phyloP scores from a whole-genome alignment of 1,140 invertebrate species.

The Agrypnia vestita region DNA sequence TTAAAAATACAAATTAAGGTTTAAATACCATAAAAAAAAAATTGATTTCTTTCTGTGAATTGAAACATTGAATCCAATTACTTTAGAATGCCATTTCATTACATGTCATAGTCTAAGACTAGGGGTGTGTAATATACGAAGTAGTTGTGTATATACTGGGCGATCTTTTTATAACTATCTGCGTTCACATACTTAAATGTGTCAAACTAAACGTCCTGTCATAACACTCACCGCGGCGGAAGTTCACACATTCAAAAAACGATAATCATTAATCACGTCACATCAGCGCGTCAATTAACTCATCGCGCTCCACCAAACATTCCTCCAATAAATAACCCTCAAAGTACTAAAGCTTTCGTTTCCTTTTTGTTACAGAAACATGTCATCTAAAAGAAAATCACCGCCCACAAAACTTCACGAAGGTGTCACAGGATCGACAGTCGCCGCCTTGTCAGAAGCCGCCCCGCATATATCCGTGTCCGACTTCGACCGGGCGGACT shows the following conservation, averaged over 20 bases:
- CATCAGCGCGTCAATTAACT: constrained; percentile 40
- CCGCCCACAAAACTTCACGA: constrained; percentile 92
- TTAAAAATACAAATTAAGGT: too few relatives aligned
- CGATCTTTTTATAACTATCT: constrained; percentile 6
- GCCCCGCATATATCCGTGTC: constrained; percentile 54
- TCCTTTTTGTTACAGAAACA: constrained; percentile 81
- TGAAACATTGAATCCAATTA: too few relatives aligned
- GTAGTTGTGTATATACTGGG: not conserved
- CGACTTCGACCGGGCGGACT: constrained; percentile 66
- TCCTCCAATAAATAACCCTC: constrained; percentile 14
- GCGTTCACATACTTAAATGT: constrained; percentile 4
- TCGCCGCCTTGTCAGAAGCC: constrained; percentile 65
- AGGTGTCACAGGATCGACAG: constrained; percentile 77
- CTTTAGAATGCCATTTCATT: too few relatives aligned
- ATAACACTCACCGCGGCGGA: constrained; percentile 36
- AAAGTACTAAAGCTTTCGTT: constrained; percentile 21
- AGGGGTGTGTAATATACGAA: too few relatives aligned
- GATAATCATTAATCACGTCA: constrained; percentile 34
- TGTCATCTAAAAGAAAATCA: constrained; percentile 95
- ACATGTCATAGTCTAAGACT: too few relatives aligned
- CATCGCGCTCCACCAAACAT: constrained; percentile 39
- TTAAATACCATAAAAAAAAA: too few relatives aligned
- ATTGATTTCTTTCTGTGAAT: too few relatives aligned
- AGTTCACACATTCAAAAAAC: constrained; percentile 40
- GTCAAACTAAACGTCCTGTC: constrained; percentile 32